A percentile compares a stretch with the other conserved stretches of the same genome.
Conservation (phyloP, 2,888 invertebrate species). For the Agonopterix heracliana region DNA sequence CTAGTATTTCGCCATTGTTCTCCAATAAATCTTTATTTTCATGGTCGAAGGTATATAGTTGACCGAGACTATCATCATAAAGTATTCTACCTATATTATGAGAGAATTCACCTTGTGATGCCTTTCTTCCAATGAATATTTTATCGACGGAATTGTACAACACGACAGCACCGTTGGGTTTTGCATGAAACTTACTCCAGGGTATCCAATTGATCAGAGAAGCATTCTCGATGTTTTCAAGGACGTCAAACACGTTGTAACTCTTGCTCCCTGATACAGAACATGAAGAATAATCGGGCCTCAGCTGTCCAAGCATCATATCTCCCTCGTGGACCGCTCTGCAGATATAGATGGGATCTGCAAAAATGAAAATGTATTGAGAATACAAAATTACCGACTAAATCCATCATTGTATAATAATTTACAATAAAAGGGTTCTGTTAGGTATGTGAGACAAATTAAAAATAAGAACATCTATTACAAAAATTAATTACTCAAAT, state of each 20-base stretch:
- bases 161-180: constrained; percentile 82
- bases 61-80: constrained; percentile 79
- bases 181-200: constrained; percentile 82
- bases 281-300: constrained; percentile 77
- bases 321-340: constrained; percentile 82
- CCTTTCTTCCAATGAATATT: constrained; percentile 55
- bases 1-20: constrained; percentile 83
- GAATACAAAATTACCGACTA: constrained; percentile 1
- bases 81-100: constrained; percentile 84
- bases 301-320: constrained; percentile 83
- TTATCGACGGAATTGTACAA: constrained; percentile 64
- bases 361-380: constrained; percentile 13
- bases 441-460: no score
- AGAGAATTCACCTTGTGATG: constrained; percentile 51
- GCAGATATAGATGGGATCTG: constrained; percentile 82
- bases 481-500: no score
- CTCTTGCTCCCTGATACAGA: constrained; percentile 78
- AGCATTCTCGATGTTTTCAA: constrained; percentile 86
- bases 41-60: constrained; percentile 80
- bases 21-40: constrained; percentile 72
- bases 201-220: constrained; percentile 84
- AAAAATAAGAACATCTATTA: no score
- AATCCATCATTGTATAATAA: neutral
- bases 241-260: constrained; percentile 80
- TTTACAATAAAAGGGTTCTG: no score